Base-by-base conservation (phyloP, 2,113 vertebrate genomes). In the Myotis yumanensis region DNA sequence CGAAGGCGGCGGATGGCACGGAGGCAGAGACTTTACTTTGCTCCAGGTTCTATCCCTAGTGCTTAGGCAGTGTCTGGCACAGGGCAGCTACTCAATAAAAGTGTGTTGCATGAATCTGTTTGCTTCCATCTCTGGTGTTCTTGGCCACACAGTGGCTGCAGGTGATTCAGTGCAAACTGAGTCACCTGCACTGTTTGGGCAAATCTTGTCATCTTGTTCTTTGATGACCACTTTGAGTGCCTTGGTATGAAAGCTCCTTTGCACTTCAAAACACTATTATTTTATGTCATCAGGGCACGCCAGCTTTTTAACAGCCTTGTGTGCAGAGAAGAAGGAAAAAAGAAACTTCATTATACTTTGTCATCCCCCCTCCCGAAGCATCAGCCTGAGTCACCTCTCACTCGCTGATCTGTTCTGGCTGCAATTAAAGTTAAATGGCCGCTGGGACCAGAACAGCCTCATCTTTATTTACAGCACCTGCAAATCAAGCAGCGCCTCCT, bases 391-490 rank as follows among this genome's bases (percentile, higher is more conserved):
- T 94, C 90, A 95, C 89, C 88, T 96, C 95, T 93, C 94, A 89
- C 77, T 91, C 0, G 0, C 76, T 66, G 82, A 79, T 97, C 81
- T 91, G 92, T 92, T 90, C 91, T 91, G 90, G 71, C 59, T 95
- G 96, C 82, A 90, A 94, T 95, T 93, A 97, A 92, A 95, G 83
- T 94, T 84, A 94, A 96, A 81, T 94, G 11, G 5, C 96, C 96
- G 95, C 93, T 90, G 96, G 90, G 95, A 96, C 92, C 64, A 73
- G 32, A 91, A 20, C 4, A 52, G 71, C 76, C 93, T 95, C 96
- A 71, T 96, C 95, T 95, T 95, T 97, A 97, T 97, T 96, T 96
- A 95, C 88, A 95, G 95, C 90, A 89, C 59, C 83, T 93, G 95
- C 59, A 95, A 75, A 84, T 64, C 79, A 77, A 86, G 95, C 75